phyloP scores from a whole-genome alignment of 2,113 vertebrate genomes.

The Nymphicus hollandicus region DNA sequence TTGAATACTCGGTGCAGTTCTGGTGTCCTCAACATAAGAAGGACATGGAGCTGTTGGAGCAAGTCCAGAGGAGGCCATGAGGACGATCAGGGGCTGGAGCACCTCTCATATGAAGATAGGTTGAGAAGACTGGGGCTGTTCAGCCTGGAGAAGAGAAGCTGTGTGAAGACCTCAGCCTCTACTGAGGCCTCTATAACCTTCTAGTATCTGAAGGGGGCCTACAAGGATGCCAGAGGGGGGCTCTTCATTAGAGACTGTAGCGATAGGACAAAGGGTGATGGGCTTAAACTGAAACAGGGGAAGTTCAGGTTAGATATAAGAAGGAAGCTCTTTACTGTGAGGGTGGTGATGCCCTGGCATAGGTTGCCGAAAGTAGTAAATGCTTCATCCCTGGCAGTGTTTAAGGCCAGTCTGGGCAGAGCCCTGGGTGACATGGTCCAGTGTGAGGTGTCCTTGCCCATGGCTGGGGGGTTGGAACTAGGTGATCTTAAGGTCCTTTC shows the following conservation, averaged over 20 bases:
- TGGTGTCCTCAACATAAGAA: neutral
- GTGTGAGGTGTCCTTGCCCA: neutral
- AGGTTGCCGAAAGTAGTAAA: neutral
- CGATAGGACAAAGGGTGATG: neutral
- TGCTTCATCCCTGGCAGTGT: neutral
- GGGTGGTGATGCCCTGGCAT: neutral
- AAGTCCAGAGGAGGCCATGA: neutral
- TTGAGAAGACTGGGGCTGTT: neutral
- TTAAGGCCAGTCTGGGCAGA: neutral
- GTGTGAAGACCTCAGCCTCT: neutral
- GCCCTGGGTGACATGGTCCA: neutral
- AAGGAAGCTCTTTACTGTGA: neutral
- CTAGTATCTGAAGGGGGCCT: neutral
- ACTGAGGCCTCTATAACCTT: neutral
- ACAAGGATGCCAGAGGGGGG: neutral
- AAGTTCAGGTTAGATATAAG: neutral
- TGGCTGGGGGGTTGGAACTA: neutral
- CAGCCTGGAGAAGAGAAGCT: neutral
- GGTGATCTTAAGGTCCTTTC: neutral
- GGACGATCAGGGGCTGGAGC: neutral
- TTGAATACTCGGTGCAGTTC: neutral
- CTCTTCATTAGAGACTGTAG: neutral
- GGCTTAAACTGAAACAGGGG: neutral
- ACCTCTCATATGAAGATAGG: neutral
- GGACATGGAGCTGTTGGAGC: neutral